Evolutionary conservation across 2,113 vertebrate genomes (phyloP), one percentile per base, ranked within the genome.

Genomic region (Cepphus grylle): DNA sequence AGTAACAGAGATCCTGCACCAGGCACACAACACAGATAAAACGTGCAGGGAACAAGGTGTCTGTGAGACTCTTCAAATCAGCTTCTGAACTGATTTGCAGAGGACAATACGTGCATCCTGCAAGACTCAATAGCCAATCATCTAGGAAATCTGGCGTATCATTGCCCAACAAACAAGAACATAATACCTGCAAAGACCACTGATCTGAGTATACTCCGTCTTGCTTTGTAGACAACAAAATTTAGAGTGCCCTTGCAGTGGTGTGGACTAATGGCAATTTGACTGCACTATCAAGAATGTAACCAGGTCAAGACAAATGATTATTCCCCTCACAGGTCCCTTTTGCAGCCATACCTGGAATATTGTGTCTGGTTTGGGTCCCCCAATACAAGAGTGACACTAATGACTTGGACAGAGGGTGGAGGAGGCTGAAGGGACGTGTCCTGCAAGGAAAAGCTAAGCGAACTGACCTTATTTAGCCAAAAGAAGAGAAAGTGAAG

Each of bases 31-130:
- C 34, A 72, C 30, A 77, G 42, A 34, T 90, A 58, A 81, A 87
- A 7, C 0, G 0, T 25, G n/a, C 20, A 12, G 5, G 53, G 32
- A 93, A 82, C 2, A 0, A 52, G 71, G 20, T 8, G 20, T 38
- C 73, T 50, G 25, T 40, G 55, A 90, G 22, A 69, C 30, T 45
- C 62, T 47, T 65, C 58, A 38, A 73, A 90, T 5, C n/a, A 56
- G 42, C 21, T 78, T 61, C 59, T 38, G 82, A 43, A 62, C 22
- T 53, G 23, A 74, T 59, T 26, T 71, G 38, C 29, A 81, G 38
- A 85, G 53, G 43, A 85, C 53, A 32, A 73, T 5, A 16, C 26
- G 32, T 12, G 5, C 29, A 45, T 50, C 27, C 65, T 45, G 3
- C 53, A 67, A 85, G 30, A 55, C 11, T 59, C 61, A n/a, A 26